A percentile compares a stretch with the other conserved stretches of the same genome.
Conservation (phyloP, 2,888 invertebrate genomes). For the Melipona beecheii region DNA sequence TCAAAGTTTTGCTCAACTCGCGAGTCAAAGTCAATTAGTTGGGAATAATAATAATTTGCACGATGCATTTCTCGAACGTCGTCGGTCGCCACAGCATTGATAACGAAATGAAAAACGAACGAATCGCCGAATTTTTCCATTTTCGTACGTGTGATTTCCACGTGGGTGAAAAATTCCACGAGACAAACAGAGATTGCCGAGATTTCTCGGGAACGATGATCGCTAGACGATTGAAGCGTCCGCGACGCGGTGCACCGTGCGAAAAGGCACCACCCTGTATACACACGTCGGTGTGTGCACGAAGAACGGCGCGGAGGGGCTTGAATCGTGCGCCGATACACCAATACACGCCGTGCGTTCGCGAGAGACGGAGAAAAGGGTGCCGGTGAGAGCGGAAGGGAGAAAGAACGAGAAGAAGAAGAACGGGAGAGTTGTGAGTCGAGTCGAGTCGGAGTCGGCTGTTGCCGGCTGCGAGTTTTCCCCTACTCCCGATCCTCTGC, state of each 20-base stretch:
- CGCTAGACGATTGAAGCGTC: neutral
- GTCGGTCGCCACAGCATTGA: no score
- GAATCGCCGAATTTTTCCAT: no score
- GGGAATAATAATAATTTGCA: neutral
- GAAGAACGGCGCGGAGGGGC: conserved; percentile 6
- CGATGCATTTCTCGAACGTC: no score
- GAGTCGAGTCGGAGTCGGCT: conserved; percentile 60
- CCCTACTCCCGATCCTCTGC: conserved; percentile 27
- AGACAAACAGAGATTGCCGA: no score
- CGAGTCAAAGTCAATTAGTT: neutral
- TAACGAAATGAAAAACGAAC: no score
- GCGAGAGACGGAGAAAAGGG: conserved; percentile 36
- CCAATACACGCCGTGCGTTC: conserved; percentile 22
- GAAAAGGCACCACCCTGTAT: conserved; percentile 62
- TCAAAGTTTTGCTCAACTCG: neutral
- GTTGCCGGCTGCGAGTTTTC: conserved; percentile 66
- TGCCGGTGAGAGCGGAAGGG: conserved; percentile 37
- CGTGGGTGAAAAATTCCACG: neutral
- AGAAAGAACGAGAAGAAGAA: conserved; percentile 40
- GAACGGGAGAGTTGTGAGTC: conserved; percentile 30
- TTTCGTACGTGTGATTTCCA: no score
- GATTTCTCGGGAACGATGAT: neutral
- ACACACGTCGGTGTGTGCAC: conserved; percentile 18
- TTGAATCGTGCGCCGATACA: conserved; percentile 57
- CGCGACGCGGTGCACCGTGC: neutral